Evolutionary conservation across 2,113 vertebrate genomes (phyloP), one percentile per base, ranked within the genome.

Genomic region (Laticauda colubrina): DNA sequence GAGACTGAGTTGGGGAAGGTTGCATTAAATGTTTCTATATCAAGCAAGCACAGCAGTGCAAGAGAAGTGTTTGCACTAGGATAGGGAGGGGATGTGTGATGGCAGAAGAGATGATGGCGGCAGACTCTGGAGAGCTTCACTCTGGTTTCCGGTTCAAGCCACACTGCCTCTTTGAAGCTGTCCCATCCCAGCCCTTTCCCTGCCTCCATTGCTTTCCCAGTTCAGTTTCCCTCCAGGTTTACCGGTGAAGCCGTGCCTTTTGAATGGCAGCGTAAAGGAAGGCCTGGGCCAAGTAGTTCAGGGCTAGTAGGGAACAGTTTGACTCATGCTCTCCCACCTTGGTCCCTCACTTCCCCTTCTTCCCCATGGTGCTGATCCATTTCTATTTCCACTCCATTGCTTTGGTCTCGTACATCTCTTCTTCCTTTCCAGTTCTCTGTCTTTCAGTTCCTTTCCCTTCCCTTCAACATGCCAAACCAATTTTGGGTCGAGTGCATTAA

Each of bases 401-500:
- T 86, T 91, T 92, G 81, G 95, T 61, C 92, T 57, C 87, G 29
- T 93, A 86, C 29, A 89, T 57, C 89, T 90, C 85, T 86, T 69
- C 53, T 48, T 64, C 57, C 69, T 89, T 93, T 57, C 89, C 59
- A 90, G 54, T 89, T 57, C 89, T 85, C 57, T 93, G 95, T 91
- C 94, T 96, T 93, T 87, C 39, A 11, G 92, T 93, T 90, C 92
- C 88, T 75, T 92, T 89, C 92, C 92, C 92, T 95, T 96, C 95
- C 96, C 97, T 97, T 97, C 97, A 95, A 97, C 97, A 97, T 97
- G 97, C 97, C 97, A 97, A 97, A 97, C 97, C 97, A 97, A 97
- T 97, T 97, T 97, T 97, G 97, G 97, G 97, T 97, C 97, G 97
- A 97, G 97, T 97, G 97, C 96, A 97, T 97, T 97, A 97, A 97